Conservation (phyloP, 2,113 vertebrate species). For the Microtus pennsylvanicus region DNA sequence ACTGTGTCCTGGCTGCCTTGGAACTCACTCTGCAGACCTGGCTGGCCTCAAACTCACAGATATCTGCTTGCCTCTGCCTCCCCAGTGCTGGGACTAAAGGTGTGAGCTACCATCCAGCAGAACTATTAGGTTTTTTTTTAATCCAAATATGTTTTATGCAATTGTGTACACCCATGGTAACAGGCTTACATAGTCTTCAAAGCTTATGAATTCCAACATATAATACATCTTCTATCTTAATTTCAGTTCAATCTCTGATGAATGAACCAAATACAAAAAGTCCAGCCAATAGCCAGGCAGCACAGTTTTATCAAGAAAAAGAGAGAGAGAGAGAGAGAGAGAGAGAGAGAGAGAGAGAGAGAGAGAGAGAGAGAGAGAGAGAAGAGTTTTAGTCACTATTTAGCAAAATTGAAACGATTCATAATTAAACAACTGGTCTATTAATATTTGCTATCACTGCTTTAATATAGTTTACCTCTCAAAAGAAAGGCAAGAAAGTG, state of each 20-base stretch:
- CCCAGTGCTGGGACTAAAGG: not conserved
- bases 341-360: too few species aligned
- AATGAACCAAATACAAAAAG: conserved; percentile 97
- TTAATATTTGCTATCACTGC: too few species aligned
- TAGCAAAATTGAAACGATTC: conserved; percentile 99
- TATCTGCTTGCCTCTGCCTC: not conserved
- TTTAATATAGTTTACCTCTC: too few species aligned
- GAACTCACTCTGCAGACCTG: not conserved
- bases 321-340: too few species aligned
- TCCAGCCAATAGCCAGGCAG: conserved; percentile 97
- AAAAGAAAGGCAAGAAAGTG: conserved; percentile 37
- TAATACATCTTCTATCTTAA: conserved; percentile 97
- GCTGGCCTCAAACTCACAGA: not conserved
- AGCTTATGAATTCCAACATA: conserved; percentile 98
- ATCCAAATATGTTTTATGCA: not conserved
- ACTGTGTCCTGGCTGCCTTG: not conserved
- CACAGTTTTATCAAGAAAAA: conserved; percentile 98
- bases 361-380: too few species aligned
- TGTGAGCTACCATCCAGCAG: not conserved
- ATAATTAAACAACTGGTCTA: conserved; percentile 83
- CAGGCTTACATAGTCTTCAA: conserved; percentile 99
- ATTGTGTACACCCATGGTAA: conserved; percentile 95
- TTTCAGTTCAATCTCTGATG: conserved; percentile 96
- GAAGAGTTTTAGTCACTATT: conserved; percentile 95
- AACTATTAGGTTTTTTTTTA: not conserved